These are phyloP conservation scores for Recurvirostra avosetta DNA, from an alignment of 2,113 vertebrate species.

Conservation along the genomic window DNA sequence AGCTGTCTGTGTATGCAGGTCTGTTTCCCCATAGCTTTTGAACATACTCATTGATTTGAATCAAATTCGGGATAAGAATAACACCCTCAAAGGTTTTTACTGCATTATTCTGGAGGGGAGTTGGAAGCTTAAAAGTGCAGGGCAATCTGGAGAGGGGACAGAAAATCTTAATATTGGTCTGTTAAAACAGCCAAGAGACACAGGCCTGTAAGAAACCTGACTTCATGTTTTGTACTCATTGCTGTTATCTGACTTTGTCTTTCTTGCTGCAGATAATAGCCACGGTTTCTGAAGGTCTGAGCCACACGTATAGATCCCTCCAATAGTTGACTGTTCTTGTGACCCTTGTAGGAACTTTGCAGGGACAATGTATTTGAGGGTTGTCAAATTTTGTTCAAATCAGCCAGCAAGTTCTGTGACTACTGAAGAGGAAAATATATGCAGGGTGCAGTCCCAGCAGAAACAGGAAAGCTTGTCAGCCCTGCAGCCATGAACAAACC, in stretches of 20 bases:
- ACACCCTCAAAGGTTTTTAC: not conserved
- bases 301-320: not conserved
- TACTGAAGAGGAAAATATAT: constrained; percentile 7
- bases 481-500: not conserved
- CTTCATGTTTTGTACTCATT: not conserved
- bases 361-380: not conserved
- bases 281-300: not conserved
- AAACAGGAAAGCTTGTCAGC: not conserved
- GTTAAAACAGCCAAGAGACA: not conserved
- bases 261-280: not conserved
- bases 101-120: not conserved
- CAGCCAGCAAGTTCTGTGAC: not conserved
- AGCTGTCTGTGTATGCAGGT: not conserved
- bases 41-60: not conserved
- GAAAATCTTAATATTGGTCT: not conserved
- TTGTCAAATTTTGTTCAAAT: constrained; percentile 10
- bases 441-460: not conserved
- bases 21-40: not conserved
- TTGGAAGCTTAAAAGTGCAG: not conserved
- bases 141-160: not conserved
- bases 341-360: not conserved
- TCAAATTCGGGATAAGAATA: not conserved
- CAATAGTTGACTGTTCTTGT: not conserved
- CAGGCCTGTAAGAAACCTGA: not conserved
- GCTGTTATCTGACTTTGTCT: not conserved